phyloP scores from a whole-genome alignment of 2,113 vertebrate genomes.

The Shinisaurus crocodilurus region DNA sequence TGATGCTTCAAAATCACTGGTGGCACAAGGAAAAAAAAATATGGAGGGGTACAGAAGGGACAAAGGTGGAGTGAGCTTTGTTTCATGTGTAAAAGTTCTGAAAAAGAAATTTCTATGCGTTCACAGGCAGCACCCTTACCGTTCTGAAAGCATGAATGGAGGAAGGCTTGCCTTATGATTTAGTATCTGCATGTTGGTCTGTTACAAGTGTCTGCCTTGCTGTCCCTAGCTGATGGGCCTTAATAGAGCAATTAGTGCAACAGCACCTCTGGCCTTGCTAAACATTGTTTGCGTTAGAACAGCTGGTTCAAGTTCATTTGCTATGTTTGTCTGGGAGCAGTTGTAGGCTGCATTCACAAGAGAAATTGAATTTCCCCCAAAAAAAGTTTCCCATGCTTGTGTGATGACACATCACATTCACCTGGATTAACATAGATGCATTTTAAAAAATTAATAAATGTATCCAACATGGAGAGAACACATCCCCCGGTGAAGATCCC shows the following conservation, averaged over 20 bases:
- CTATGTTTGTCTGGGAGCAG: neutral
- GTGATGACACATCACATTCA: too few species aligned
- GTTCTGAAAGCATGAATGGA: neutral
- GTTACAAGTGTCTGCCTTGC: neutral
- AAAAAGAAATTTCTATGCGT: neutral
- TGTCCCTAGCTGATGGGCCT: neutral
- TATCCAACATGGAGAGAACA: neutral
- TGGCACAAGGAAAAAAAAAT: too few species aligned
- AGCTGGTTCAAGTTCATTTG: neutral
- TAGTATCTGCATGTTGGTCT: neutral
- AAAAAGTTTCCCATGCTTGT: too few species aligned
- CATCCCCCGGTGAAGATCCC: neutral
- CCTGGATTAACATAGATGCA: neutral
- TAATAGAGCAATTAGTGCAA: neutral
- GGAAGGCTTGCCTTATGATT: neutral
- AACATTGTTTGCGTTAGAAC: too few species aligned
- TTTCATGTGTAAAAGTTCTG: too few species aligned
- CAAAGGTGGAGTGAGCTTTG: too few species aligned
- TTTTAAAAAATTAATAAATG: neutral
- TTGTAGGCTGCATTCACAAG: too few species aligned
- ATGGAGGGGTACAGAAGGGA: too few species aligned
- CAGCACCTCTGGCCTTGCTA: neutral
- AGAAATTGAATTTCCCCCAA: too few species aligned
- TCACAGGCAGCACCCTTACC: neutral
- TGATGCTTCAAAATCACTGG: too few species aligned